Evolutionary conservation across 2,797 vertebrate species (phyloP), one percentile per base, ranked within the genome.

Genomic region (Apodemus agrarius): DNA sequence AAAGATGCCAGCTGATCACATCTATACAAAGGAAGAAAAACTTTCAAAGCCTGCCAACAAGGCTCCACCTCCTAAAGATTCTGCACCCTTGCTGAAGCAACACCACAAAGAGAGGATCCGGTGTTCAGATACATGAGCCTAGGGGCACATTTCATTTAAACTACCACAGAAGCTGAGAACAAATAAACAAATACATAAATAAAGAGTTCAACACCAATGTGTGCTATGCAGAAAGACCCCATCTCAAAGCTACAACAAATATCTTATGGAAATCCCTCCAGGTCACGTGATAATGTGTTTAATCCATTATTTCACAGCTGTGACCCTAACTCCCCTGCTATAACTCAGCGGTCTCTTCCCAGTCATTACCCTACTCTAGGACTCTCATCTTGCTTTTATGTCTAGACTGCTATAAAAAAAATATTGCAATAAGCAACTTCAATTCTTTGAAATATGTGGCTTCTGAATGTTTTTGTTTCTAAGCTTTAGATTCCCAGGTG

Each of bases 331-430:
- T 59, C 43, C 46, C 37, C 6, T n/a, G 29, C 46, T 43, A 3
- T 69, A 59, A 43, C 19, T 72, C 22, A 7, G 14, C 5, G 92
- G 14, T 84, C n/a, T 67, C 14, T 4, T 31, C 37, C n/a, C n/a
- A 89, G 43, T 49, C 31, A 65, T 80, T 76, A 40, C 31, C 12
- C 43, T 19, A 4, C 9, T 95, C 75, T 12, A 12, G 46, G 37
- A 40, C 10, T 40, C 87, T 88, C n/a, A 1, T 82, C 84, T 91
- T 86, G 34, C 84, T 88, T 63, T 37, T 0, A 31, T 12, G 29
- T 95, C 94, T 90, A 59, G 65, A 19, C 54, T 75, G 37, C 54
- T 74, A 37, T 67, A 95, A 96, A 95, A 49, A 49, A 96, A 83
- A 94, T 94, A 16, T 13, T 89, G 4, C 57, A 90, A 57, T 83